Evolutionary conservation across 2,113 vertebrate genomes (phyloP).

Genomic region (Egretta garzetta): DNA sequence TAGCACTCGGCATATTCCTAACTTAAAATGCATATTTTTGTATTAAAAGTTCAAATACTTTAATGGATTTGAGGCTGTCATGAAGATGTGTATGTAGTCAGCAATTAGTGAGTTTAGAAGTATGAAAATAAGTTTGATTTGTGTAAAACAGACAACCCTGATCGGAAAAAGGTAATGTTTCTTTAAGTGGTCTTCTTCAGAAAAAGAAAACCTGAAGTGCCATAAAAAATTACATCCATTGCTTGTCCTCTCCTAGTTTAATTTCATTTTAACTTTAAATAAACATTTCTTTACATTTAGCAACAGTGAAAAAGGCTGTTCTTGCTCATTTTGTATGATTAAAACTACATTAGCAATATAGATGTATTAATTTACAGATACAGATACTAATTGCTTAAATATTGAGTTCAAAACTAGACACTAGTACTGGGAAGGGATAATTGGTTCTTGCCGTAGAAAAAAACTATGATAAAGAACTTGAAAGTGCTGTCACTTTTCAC

Average conservation of each 20-base stretch:
- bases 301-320: constrained; percentile 49
- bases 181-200: constrained; percentile 50
- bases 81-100: constrained; percentile 56
- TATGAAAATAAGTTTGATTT: constrained; percentile 71
- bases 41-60: constrained; percentile 68
- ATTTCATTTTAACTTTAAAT: constrained; percentile 71
- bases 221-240: constrained; percentile 46
- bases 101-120: constrained; percentile 68
- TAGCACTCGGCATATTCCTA: constrained; percentile 18
- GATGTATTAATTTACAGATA: constrained; percentile 82
- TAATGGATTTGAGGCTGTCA: constrained; percentile 62
- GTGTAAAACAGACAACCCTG: constrained; percentile 58
- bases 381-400: constrained; percentile 84
- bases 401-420: constrained; percentile 78
- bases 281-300: constrained; percentile 74
- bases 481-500: constrained; percentile 85
- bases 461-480: constrained; percentile 85
- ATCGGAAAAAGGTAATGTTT: constrained; percentile 55
- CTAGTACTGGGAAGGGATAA: constrained; percentile 80
- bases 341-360: constrained; percentile 78
- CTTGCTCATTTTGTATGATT: constrained; percentile 78
- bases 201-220: constrained; percentile 34
- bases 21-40: constrained; percentile 53
- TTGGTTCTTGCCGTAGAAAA: constrained; percentile 78
- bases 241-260: constrained; percentile 35